Evolutionary conservation across 2,113 vertebrate genomes (phyloP).

Genomic region (Psittacara wagleri): DNA sequence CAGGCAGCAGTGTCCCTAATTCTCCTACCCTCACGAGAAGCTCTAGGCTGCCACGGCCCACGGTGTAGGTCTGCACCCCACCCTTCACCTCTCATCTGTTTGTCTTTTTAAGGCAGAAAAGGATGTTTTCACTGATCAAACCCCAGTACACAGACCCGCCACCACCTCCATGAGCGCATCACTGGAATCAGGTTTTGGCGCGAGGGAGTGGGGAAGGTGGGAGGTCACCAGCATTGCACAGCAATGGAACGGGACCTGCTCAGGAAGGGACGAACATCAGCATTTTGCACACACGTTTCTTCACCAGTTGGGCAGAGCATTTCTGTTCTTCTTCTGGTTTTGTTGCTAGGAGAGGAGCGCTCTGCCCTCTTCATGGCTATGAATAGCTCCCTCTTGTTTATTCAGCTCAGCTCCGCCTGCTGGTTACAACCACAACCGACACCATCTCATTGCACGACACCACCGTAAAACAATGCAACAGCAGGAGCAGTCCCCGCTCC

Average conservation of each 20-base stretch:
- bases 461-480: conserved; percentile 34
- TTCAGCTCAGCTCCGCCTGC: conserved; percentile 67
- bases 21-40: background rate
- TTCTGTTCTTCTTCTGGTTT: conserved; percentile 46
- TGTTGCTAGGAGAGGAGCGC: conserved; percentile 72
- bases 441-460: conserved; percentile 42
- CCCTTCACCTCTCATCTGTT: background rate
- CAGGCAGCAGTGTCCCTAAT: background rate
- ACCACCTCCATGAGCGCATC: accelerated
- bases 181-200: background rate
- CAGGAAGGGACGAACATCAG: background rate
- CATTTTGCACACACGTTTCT: background rate
- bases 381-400: conserved; percentile 64
- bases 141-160: background rate
- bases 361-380: conserved; percentile 64
- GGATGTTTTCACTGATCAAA: background rate
- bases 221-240: background rate
- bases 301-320: conserved; percentile 54
- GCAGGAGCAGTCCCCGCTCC: background rate
- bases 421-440: conserved; percentile 64
- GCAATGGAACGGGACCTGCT: background rate
- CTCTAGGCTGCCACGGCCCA: accelerated
- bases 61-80: accelerated
- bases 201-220: background rate
- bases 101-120: background rate